phyloP scores from a whole-genome alignment of 2,113 vertebrate species.

The Acrocephalus arundinaceus region DNA sequence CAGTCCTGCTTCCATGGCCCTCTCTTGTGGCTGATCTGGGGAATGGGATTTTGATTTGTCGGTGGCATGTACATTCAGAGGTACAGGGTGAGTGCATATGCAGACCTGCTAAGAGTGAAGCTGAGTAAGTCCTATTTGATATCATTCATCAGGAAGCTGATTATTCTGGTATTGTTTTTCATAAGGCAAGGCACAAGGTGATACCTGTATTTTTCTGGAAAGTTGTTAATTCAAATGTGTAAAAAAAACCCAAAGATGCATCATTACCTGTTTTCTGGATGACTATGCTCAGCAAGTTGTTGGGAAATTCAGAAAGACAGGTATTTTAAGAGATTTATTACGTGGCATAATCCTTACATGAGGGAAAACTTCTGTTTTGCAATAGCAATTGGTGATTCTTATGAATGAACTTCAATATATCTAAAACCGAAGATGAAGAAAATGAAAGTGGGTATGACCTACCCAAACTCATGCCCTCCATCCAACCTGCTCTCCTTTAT shows the following conservation, averaged over 20 bases:
- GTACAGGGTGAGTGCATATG: neutral
- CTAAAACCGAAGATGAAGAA: neutral
- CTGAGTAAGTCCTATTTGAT: neutral
- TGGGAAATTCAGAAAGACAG: neutral
- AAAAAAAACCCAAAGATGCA: neutral
- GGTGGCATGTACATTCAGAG: neutral
- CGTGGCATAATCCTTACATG: neutral
- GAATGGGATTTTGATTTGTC: neutral
- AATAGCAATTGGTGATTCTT: neutral
- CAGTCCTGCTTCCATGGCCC: neutral
- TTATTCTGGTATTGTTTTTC: neutral
- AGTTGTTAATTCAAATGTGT: neutral
- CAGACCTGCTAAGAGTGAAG: neutral
- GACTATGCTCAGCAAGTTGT: neutral
- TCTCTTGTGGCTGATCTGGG: neutral
- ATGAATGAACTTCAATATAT: neutral
- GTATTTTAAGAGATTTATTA: neutral
- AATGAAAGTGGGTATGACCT: neutral
- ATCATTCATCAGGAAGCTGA: neutral
- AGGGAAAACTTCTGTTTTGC: neutral
- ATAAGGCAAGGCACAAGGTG: neutral
- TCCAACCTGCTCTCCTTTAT: accelerated
- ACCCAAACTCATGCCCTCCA: neutral
- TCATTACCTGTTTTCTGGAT: accelerated
- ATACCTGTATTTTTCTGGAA: neutral